These are phyloP conservation scores for Prosopocoilus inquinatus DNA, from an alignment of 2,888 invertebrate species.

Conservation along the genomic window DNA sequence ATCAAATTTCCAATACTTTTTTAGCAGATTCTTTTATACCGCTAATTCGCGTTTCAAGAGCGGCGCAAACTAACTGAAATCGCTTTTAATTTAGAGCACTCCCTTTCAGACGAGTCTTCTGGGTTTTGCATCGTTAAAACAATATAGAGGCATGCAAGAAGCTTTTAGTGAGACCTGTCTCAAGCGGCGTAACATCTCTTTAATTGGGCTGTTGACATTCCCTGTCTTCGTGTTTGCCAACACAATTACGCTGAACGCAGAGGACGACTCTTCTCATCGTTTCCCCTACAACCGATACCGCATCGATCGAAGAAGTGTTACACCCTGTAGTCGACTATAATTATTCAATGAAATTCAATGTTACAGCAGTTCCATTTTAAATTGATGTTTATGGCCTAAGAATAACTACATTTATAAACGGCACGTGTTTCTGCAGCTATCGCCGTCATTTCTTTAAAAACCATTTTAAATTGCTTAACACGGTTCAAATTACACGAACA, in stretches of 20 bases:
- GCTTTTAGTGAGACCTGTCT: constrained; percentile 16
- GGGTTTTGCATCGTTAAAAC: constrained; percentile 23
- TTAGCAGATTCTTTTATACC: not conserved
- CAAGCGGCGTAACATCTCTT: constrained; percentile 37
- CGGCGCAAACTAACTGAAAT: not conserved
- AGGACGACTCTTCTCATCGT: constrained; percentile 1
- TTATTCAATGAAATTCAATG: too few species aligned
- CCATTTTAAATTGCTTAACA: too few species aligned
- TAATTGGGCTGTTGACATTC: constrained; percentile 44
- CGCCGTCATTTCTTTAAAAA: too few species aligned
- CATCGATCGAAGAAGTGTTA: too few species aligned
- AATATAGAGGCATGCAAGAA: constrained; percentile 19
- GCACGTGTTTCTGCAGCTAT: too few species aligned
- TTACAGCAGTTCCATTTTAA: too few species aligned
- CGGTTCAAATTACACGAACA: too few species aligned
- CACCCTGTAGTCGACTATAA: too few species aligned
- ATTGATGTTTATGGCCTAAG: too few species aligned
- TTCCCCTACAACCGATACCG: not conserved
- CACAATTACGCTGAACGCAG: constrained; percentile 19
- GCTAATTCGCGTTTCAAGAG: not conserved
- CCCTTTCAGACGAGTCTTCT: constrained; percentile 16
- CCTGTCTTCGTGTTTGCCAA: constrained; percentile 19
- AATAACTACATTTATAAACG: too few species aligned
- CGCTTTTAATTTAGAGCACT: not conserved
- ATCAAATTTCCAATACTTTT: not conserved